Base-by-base conservation (phyloP, 1,140 invertebrate genomes). In the Drosophila mojavensis region DNA sequence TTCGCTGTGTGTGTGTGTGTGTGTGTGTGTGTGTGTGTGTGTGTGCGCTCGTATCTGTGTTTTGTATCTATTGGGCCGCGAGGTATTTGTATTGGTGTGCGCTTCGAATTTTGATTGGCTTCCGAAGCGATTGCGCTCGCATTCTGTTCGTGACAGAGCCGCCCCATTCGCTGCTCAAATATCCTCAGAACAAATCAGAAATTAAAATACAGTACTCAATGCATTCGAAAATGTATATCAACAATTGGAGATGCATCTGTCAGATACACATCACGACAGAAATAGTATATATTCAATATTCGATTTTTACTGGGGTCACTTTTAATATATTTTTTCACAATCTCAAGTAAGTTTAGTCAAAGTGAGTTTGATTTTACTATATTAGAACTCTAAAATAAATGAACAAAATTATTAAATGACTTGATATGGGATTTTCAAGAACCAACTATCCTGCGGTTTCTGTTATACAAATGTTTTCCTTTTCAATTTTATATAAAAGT, bases 31-130 rank as follows among this genome's bases (percentile, higher is more conserved):
- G 20, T 24, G 0, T 15, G 9, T 45, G 72, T 41, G 20, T 54
- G 69, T 47, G 45, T 55, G 59, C 4, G 64, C 51, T 45, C 50
- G 75, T 51, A 62, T 78, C 75, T 78, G 33, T 51, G 47, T 60
- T 10, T 20, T 62, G 51, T 53, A 28, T 70, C 55, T 72, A 53
- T 67, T 58, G 51, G 24, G 39, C 30, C 26, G 39, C n/a, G 55
- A 24, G 43, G 47, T 17, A 61, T 45, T 53, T 9, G 73, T 83
- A 74, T 78, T 55, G 45, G 80, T 84, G 56, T 59, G 63, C 55
- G 83, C 74, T 75, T 79, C 72, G 83, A 75, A 81, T 89, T 88
- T 89, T 88, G 83, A 88, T 88, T 88, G 83, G 83, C 82, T 89
- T 89, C 66, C 84, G 84, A 88, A 84, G 51, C 67, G 62, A 20